These are phyloP conservation scores for Gopherus flavomarginatus DNA, from an alignment of 2,113 vertebrate species.

Conservation along the genomic window DNA sequence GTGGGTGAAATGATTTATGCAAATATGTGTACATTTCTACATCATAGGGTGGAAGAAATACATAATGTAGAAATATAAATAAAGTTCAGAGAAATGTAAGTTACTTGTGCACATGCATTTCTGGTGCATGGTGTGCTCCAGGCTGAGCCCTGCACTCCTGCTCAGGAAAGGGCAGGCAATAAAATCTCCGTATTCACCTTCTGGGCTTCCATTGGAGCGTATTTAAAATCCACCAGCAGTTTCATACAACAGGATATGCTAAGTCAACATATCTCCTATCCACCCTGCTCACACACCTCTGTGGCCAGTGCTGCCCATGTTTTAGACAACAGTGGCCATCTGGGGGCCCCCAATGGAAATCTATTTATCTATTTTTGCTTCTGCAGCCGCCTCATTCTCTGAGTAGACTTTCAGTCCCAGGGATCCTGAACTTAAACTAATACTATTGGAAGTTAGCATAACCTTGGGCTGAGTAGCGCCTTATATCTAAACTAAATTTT, in stretches of 20 bases:
- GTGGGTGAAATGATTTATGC: background rate
- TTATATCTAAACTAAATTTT: background rate
- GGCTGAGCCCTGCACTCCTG: background rate
- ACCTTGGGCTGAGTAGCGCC: background rate
- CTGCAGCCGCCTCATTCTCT: fast-evolving
- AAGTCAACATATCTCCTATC: background rate
- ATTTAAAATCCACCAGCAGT: background rate
- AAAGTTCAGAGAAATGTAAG: background rate
- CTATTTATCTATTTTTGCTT: background rate
- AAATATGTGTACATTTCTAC: background rate
- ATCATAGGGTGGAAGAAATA: background rate
- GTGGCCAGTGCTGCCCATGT: background rate
- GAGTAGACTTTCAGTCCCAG: background rate
- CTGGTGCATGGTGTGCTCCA: background rate
- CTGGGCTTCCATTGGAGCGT: background rate
- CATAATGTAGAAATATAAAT: background rate
- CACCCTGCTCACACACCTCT: background rate
- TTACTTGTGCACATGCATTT: background rate
- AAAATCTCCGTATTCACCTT: background rate
- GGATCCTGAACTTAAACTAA: background rate
- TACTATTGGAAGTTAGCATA: background rate
- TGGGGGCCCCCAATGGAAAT: background rate
- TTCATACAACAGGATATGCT: background rate
- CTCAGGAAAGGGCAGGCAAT: background rate
- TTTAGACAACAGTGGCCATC: background rate